phyloP scores from a whole-genome alignment of 2,888 invertebrate genomes.

The Eupithecia vulgata region DNA sequence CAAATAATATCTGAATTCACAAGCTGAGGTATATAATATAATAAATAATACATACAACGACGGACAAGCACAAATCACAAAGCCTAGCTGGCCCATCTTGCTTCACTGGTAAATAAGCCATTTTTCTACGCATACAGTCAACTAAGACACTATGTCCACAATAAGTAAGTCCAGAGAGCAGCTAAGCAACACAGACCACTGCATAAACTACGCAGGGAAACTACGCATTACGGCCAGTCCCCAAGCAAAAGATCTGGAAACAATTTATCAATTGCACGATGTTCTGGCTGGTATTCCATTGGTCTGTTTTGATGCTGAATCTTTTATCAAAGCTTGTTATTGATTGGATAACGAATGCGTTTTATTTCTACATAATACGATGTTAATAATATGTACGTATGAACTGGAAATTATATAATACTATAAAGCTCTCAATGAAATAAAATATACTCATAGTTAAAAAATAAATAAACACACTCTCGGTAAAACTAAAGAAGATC shows the following conservation, averaged over 20 bases:
- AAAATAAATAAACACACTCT: not conserved
- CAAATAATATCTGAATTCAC: not conserved
- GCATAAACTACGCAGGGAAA: conserved; percentile 4
- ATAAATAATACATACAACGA: not conserved
- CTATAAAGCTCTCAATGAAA: not conserved
- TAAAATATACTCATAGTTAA: not conserved
- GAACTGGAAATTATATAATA: not conserved
- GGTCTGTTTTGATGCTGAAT: not conserved
- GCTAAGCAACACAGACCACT: not conserved
- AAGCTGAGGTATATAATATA: not conserved
- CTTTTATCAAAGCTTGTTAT: conserved; percentile 1
- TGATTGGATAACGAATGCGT: conserved; percentile 11
- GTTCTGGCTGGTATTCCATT: conserved; percentile 3
- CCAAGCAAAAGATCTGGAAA: conserved; percentile 4
- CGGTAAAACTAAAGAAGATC: not conserved
- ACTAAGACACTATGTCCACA: not conserved
- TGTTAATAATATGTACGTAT: not conserved
- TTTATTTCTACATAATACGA: not conserved
- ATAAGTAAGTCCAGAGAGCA: not conserved
- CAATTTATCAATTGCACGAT: conserved; percentile 22
- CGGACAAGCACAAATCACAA: conserved; percentile 3
- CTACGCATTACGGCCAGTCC: conserved; percentile 2
- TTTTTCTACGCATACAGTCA: not conserved
- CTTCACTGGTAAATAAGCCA: not conserved
- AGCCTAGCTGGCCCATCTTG: not conserved